Base-by-base conservation (phyloP, 2,113 vertebrate species). In the Trinectes maculatus region DNA sequence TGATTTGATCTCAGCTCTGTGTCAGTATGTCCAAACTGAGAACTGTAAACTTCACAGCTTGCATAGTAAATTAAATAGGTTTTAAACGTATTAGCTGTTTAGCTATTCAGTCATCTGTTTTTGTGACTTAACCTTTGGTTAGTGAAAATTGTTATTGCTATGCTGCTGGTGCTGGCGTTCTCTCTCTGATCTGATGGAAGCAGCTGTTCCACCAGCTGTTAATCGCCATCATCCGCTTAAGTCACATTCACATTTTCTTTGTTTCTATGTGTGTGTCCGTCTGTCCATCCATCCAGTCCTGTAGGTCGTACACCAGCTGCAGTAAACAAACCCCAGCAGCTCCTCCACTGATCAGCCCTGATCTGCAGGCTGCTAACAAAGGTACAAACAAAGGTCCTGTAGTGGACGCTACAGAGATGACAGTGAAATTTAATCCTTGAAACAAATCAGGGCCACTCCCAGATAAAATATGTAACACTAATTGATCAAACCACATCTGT, bases 231-330 rank as follows among this genome's bases (percentile, higher is more conserved):
- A n/a, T n/a, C n/a, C n/a, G n/a, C n/a, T n/a, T n/a, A n/a, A n/a
- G n/a, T n/a, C n/a, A n/a, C n/a, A n/a, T n/a, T n/a, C n/a, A n/a
- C n/a, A n/a, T n/a, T n/a, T n/a, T n/a, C n/a, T n/a, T n/a, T 40
- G 37, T 40, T 15, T 40, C 15, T 54, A 33, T 64, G 31, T 39
- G 13, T 0, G 12, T 29, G 40, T 15, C 16, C 57, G 44, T 42
- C 31, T 44, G 18, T 67, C 56, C 52, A 51, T 55, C 40, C 28
- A 21, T 21, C 25, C 69, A 96, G 96, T 85, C 89, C 88, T 85
- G 87, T 51, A 94, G 89, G 44, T 85, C 90, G 53, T 70, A 84
- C 39, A 91, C 67, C 77, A 80, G 80, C 58, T 87, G 84, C 34
- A 36, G 40, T 0, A 92, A 89, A 85, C 86, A 72, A 10, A 29